Evolutionary conservation across 1,140 invertebrate genomes (phyloP).

Genomic region (Chrysomallon squamiferum): DNA sequence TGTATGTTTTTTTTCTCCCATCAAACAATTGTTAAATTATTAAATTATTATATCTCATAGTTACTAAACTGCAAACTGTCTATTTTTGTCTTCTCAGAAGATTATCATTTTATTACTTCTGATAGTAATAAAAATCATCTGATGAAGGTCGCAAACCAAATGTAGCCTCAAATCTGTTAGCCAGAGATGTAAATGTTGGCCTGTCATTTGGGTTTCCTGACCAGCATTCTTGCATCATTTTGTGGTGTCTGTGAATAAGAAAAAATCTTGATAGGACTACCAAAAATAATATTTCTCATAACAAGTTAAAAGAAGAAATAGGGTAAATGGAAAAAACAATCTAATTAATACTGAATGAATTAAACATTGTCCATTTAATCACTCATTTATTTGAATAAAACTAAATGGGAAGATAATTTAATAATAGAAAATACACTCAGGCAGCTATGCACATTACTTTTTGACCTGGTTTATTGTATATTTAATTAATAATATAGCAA

Average conservation of each 20-base stretch:
- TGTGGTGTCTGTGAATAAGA: background rate
- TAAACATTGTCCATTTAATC: background rate
- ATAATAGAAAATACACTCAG: background rate
- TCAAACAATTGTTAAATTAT: no score
- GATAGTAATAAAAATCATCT: background rate
- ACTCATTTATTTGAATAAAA: background rate
- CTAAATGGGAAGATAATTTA: background rate
- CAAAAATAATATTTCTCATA: background rate
- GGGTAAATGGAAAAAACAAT: background rate
- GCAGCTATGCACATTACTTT: no score
- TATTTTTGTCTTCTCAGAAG: no score
- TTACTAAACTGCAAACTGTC: no score
- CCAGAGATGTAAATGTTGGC: background rate
- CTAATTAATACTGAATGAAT: background rate
- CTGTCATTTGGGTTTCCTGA: background rate
- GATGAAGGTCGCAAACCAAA: background rate
- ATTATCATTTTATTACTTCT: no score
- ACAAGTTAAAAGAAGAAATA: background rate
- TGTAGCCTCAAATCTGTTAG: background rate
- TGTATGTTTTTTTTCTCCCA: no score
- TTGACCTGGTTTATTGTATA: no score
- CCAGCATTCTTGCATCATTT: background rate
- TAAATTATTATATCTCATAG: no score
- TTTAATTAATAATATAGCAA: no score
- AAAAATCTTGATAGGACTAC: background rate